Base-by-base conservation (phyloP, 23 tunicate species). In the Styela plicata region DNA sequence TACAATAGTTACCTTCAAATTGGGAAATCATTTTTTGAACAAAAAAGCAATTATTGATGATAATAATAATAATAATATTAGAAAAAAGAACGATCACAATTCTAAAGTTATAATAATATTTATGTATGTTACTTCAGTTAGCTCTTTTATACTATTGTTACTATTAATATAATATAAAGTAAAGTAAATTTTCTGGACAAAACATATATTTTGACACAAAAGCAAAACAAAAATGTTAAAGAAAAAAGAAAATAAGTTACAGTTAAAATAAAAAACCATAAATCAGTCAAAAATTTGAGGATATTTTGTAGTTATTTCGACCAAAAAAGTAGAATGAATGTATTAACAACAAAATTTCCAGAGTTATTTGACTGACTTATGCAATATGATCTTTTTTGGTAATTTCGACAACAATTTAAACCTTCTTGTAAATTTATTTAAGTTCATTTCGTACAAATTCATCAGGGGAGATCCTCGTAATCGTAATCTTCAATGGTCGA, bases 381-480 rank as follows among this genome's bases (percentile, higher is more conserved):
- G 13, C 17, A 67, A 67, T 67, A 67, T 67, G 71, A 67, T 67
- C 71, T 67, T 67, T n/a, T 76, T n/a, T 24, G 66, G 64, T 52
- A n/a, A 73, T 53, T 76, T 76, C 21, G 81, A 21, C 81, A 76
- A 76, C 81, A 76, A 76, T 76, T 76, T 76, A 80, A 80, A 80
- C 84, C 84, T 63, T 80, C 13, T 44, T 28, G 84, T 80, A 80
- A 77, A 80, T 66, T 80, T 66, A 28, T 65, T 80, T 80, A 66
- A 80, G 84, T 80, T 64, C 84, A 65, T 77, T 77, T 61, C 84
- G 74, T 80, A 22, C 52, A 2, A 66, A 80, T 66, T 66, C 36
- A 66, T 2, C 31, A 64, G 34, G 79, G 73, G 77, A 32, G 24
- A 63, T 65, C 29, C 84, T 10, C 22, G 13, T 1, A 76, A 76